Evolutionary conservation across 2,888 invertebrate species (phyloP), one percentile per base, ranked within the genome.

Genomic region (Autographa pulchrina): DNA sequence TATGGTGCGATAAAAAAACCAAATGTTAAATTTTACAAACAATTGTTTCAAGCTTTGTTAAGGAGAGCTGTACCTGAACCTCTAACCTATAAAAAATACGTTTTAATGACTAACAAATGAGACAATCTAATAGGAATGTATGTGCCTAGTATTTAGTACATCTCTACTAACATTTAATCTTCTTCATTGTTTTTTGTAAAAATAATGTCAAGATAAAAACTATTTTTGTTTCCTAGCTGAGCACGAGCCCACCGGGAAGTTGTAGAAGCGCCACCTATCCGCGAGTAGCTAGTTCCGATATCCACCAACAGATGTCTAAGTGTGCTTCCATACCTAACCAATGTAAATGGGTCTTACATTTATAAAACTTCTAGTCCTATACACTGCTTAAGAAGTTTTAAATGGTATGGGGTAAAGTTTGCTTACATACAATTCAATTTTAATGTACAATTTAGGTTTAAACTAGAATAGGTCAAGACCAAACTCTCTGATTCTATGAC

Each of bases 261-360:
- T 25, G 38, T 11, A 65, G 82, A 68, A 89, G 88, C 89, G 92
- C 90, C 94, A 91, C 86, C 93, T 93, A 79, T 78, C 59, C 76
- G 75, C 61, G 90, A 92, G 92, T 93, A 92, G 93, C 91, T 87
- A 83, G 85, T 91, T 90, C 83, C 3, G 61, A 59, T 70, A 62
- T 68, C 67, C 25, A 54, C 73, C 70, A 76, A 80, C 79, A 93
- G 94, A 91, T 91, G 92, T 74, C 93, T 76, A 56, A n/a, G 9
- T 41, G 5, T 16, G 41, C 41, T 68, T 11, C n/a, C 9, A 62
- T 68, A 16, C 5, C 0, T n/a, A 25, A 2, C 43, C 5, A n/a
- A 48, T n/a, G n/a, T 48, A 7, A 48, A 48, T 6, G 6, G 16
- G n/a, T 0, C 41, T 14, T 43, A 16, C 16, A 16, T 7, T 48